These are phyloP conservation scores for Neotoxoptera formosana DNA, from an alignment of 1,140 invertebrate genomes.

Conservation along the genomic window DNA sequence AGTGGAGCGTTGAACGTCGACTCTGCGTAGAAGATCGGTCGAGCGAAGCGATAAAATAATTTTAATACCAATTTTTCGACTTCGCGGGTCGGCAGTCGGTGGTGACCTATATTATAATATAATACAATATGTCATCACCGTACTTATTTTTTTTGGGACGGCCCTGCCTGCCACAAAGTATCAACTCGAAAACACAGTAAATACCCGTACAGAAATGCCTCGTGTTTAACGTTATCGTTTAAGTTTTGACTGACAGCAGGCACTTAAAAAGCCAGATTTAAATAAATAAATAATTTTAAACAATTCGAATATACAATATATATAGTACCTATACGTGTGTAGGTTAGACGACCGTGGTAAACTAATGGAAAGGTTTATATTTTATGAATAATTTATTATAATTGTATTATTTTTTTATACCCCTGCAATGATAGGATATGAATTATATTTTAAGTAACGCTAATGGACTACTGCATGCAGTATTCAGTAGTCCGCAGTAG, in stretches of 20 bases:
- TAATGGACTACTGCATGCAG: neutral
- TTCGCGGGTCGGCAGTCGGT: no score
- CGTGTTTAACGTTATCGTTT: neutral
- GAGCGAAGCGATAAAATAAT: no score
- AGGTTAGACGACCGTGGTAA: neutral
- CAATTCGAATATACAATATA: neutral
- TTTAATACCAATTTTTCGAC: no score
- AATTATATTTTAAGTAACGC: neutral
- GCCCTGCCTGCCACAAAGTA: no score
- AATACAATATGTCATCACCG: no score
- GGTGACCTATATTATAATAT: no score
- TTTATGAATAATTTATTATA: neutral
- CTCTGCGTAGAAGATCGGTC: no score
- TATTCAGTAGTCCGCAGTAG: no score
- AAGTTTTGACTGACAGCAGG: neutral
- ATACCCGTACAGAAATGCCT: neutral
- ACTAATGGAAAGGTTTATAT: constrained; percentile 1
- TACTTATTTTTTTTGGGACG: no score
- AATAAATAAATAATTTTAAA: neutral
- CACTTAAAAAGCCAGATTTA: neutral
- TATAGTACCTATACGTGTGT: neutral
- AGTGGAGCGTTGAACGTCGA: no score
- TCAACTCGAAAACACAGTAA: neutral
- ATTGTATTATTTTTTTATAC: neutral
- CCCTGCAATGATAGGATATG: neutral